A percentile compares a stretch with the other conserved stretches of the same genome.
phyloP scores from a whole-genome alignment of 2,888 invertebrate genomes.

The Lepidonotus clava region DNA sequence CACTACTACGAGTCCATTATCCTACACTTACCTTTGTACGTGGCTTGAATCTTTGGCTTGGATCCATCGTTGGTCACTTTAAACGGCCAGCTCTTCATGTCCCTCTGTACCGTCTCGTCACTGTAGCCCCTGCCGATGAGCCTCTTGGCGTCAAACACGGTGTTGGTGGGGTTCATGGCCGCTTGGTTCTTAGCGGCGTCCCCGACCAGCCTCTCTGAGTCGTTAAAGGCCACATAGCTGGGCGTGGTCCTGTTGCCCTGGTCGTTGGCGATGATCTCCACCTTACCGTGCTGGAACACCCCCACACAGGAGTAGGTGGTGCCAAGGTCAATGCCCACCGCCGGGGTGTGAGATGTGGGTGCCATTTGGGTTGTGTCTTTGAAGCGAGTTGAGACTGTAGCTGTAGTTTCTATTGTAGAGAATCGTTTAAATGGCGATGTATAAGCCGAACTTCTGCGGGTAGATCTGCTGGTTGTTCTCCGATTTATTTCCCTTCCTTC shows the following conservation, averaged over 20 bases:
- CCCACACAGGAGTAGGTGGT: constrained; percentile 83
- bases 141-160: constrained; percentile 83
- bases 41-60: constrained; percentile 62
- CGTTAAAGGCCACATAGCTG: constrained; percentile 87
- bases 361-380: background rate
- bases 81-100: constrained; percentile 91
- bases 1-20: too few species aligned
- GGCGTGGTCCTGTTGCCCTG: constrained; percentile 87
- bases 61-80: constrained; percentile 72
- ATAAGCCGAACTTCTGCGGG: too few species aligned
- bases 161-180: constrained; percentile 88
- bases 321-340: constrained; percentile 94
- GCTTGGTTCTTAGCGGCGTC: constrained; percentile 82
- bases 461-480: too few species aligned
- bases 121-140: constrained; percentile 90
- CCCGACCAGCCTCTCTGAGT: constrained; percentile 81
- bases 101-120: constrained; percentile 88
- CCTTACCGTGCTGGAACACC: constrained; percentile 82
- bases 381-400: too few species aligned
- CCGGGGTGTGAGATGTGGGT: constrained; percentile 61
- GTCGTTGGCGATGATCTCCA: constrained; percentile 82
- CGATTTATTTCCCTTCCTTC: too few species aligned
- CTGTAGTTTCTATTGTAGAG: too few species aligned
- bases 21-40: constrained; percentile 92
- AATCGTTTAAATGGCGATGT: too few species aligned